Evolutionary conservation across 2,797 vertebrate genomes (phyloP).

Genomic region (Propithecus deckenii): DNA sequence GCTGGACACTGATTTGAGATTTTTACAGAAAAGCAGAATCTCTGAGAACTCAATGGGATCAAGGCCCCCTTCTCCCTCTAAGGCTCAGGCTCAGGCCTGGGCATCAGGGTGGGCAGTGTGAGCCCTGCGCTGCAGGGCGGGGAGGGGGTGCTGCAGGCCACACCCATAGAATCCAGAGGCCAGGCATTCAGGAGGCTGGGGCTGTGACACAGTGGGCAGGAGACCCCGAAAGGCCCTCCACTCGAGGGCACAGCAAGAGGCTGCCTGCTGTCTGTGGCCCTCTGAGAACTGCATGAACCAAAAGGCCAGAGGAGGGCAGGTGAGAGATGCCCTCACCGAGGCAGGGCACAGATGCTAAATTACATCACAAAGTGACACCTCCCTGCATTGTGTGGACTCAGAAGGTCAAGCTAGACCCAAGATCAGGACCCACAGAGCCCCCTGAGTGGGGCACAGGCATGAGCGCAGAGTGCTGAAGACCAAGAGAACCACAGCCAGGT

Average conservation of each 20-base stretch:
- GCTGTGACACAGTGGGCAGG: neutral
- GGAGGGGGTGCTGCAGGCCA: neutral
- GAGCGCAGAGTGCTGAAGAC: neutral
- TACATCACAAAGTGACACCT: constrained; percentile 64
- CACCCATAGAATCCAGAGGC: neutral
- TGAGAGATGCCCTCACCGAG: neutral
- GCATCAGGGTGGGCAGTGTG: neutral
- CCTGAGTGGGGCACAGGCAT: neutral
- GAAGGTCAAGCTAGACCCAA: neutral
- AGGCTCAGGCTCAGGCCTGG: neutral
- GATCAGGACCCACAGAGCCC: neutral
- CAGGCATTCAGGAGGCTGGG: neutral
- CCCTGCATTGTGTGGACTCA: neutral
- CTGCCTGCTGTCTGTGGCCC: neutral
- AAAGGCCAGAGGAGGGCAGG: neutral
- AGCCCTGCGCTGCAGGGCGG: neutral
- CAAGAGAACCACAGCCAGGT: neutral
- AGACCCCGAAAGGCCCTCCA: accelerated
- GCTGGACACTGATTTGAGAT: neutral
- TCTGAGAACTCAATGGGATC: neutral
- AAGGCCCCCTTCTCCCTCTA: neutral
- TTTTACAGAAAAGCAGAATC: neutral
- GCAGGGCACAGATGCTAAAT: constrained; percentile 4
- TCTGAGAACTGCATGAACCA: neutral
- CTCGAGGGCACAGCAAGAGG: neutral